These are phyloP conservation scores for Ophiodon elongatus DNA, from an alignment of 2,113 vertebrate genomes.

Conservation along the genomic window DNA sequence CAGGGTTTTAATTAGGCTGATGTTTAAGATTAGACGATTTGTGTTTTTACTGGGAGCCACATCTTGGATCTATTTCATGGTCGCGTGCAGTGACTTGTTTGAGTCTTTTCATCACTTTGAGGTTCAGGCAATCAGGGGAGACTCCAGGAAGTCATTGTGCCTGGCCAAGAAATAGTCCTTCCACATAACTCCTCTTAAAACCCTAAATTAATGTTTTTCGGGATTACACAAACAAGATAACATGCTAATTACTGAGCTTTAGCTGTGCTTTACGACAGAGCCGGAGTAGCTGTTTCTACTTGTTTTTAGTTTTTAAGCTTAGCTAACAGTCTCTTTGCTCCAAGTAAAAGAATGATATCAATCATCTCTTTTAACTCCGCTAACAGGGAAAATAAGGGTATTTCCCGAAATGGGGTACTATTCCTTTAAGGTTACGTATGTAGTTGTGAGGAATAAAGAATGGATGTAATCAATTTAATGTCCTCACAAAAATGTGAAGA, in stretches of 20 bases:
- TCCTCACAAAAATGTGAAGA: slow-evolving; percentile 32
- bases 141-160: neutral
- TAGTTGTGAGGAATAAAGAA: neutral
- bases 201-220: neutral
- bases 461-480: neutral
- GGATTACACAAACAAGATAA: neutral
- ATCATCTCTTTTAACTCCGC: neutral
- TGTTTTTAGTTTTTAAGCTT: neutral
- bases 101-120: neutral
- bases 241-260: neutral
- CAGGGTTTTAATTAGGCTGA: neutral
- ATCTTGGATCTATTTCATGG: neutral
- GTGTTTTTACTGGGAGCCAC: neutral
- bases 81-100: neutral
- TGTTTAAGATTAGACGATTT: neutral
- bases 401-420: neutral
- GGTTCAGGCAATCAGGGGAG: neutral
- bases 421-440: neutral
- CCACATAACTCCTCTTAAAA: neutral
- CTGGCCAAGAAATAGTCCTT: neutral
- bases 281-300: neutral
- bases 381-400: neutral
- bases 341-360: neutral
- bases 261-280: neutral
- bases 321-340: neutral